These are phyloP conservation scores for Anneissia japonica DNA, from an alignment of 35 echinoderm and acorn worm genomes.

Conservation along the genomic window DNA sequence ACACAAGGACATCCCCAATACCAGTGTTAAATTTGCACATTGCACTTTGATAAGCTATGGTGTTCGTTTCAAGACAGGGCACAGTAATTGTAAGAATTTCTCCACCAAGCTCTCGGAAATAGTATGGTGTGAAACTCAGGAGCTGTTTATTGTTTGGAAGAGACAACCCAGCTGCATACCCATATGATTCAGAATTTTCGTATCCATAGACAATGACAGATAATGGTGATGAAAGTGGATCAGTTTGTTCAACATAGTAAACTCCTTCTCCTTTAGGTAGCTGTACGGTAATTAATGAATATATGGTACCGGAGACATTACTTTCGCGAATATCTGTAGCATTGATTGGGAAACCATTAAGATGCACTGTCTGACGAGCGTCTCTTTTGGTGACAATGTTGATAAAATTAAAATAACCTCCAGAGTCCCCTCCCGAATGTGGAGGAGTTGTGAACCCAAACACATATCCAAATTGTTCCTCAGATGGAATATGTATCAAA, in stretches of 20 bases:
- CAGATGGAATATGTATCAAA: conserved; percentile 36
- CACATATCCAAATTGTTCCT: conserved; percentile 38
- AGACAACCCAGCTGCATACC: conserved; percentile 46
- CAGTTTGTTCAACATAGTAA: conserved; percentile 50
- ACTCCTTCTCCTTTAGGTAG: conserved; percentile 38
- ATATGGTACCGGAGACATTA: conserved; percentile 7
- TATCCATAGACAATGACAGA: conserved; percentile 63
- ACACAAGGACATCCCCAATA: background rate
- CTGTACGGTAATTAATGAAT: background rate
- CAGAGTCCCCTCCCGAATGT: conserved; percentile 11
- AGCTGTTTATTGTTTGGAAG: conserved; percentile 42
- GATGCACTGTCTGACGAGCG: conserved; percentile 6
- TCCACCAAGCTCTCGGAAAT: conserved; percentile 51
- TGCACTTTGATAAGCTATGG: background rate
- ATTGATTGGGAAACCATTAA: conserved; percentile 5
- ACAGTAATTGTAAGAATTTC: conserved; percentile 40
- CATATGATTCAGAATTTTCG: conserved; percentile 47
- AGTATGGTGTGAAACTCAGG: conserved; percentile 37
- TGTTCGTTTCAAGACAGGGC: conserved; percentile 43
- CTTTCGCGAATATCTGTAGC: background rate
- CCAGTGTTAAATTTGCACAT: conserved; percentile 22
- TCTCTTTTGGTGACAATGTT: conserved; percentile 37
- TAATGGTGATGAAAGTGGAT: conserved; percentile 24
- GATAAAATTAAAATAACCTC: conserved; percentile 44
- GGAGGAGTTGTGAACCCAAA: conserved; percentile 62